Evolutionary conservation across 1,140 invertebrate species (phyloP), one percentile per base, ranked within the genome.

Genomic region (Holotrichia oblita): DNA sequence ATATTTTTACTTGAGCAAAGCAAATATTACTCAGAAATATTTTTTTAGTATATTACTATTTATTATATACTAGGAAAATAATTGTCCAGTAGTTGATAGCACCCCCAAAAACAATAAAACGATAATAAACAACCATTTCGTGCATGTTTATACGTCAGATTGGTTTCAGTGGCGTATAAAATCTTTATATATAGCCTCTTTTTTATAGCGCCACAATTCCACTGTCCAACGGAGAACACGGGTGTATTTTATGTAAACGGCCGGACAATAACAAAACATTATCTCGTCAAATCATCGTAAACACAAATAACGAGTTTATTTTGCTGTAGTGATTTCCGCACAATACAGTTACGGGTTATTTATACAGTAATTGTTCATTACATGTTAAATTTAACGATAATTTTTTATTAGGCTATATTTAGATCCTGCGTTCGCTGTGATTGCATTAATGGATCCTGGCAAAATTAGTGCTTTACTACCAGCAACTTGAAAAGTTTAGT

Each of bases 361-460:
- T 64, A 64, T 27, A 64, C 17, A 9, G 17, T 64, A 64, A 64
- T 64, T 24, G 61, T 10, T 27, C 17, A 12, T 48, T 48, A 10
- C 44, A n/a, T 8, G 44, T 48, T 48, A 48, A 48, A 64, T 64
- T 64, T 64, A 64, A 64, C 24, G n/a, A 64, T 64, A 64, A 64
- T 12, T 22, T n/a, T 6, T 20, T 27, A 64, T 64, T 22, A 24
- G 61, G 14, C 22, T 64, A 64, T 14, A 22, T 64, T 64, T 22
- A 64, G 12, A n/a, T 48, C n/a, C 12, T 12, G 10, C 44, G 44
- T n/a, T 48, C 12, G 3, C 12, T n/a, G 41, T 42, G 41, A 7
- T n/a, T n/a, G n/a, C n/a, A n/a, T n/a, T n/a, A n/a, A n/a, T n/a
- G n/a, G n/a, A n/a, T n/a, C n/a, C n/a, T n/a, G n/a, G n/a, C n/a